phyloP scores from a whole-genome alignment of 2,797 vertebrate species.

The Carcharodon carcharias region DNA sequence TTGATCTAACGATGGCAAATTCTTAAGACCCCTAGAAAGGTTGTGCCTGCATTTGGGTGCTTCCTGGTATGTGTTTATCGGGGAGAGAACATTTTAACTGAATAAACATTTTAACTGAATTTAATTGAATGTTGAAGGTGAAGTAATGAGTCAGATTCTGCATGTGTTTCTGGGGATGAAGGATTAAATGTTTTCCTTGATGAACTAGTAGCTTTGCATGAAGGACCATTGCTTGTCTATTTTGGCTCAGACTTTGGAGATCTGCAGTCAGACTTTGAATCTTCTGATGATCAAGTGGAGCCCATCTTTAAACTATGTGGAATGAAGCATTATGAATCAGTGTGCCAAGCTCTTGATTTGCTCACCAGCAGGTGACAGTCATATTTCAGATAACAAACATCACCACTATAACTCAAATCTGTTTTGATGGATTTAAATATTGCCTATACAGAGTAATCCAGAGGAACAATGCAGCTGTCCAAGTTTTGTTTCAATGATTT shows the following conservation, averaged over 20 bases:
- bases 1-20: not conserved
- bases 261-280: not conserved
- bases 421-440: slow-evolving; percentile 17
- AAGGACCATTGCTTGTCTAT: not conserved
- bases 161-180: not conserved
- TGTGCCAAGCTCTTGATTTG: not conserved
- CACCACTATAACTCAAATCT: not conserved
- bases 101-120: not conserved
- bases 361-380: not conserved
- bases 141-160: not conserved
- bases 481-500: slow-evolving; percentile 13
- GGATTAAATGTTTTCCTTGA: not conserved
- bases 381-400: not conserved
- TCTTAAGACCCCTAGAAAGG: not conserved
- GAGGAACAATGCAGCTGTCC: not conserved
- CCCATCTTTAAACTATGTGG: not conserved
- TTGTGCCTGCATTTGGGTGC: not conserved
- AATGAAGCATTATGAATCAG: not conserved
- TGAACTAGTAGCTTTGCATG: not conserved
- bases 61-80: not conserved
- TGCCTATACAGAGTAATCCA: not conserved
- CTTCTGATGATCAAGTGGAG: not conserved
- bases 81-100: not conserved
- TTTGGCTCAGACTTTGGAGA: not conserved
- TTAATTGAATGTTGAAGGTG: not conserved